Percentiles rank a stretch among this genome's conserved stretches.
phyloP scores from a whole-genome alignment of 2,888 invertebrate species.

The Lasioglossum pauxillum region DNA sequence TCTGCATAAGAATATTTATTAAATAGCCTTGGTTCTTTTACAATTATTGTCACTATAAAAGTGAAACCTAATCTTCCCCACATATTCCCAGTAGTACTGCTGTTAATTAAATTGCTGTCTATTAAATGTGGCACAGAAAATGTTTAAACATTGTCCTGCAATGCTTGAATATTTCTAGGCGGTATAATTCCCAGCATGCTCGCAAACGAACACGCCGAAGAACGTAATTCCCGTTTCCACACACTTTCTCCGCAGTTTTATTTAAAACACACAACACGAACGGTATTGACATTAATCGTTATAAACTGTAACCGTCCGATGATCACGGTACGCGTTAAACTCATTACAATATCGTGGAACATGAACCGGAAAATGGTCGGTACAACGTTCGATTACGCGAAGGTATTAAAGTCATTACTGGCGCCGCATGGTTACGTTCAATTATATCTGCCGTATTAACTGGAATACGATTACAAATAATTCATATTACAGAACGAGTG shows the following conservation, averaged over 20 bases:
- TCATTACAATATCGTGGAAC: constrained; percentile 24
- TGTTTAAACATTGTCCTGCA: neutral
- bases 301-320: constrained; percentile 12
- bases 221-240: neutral
- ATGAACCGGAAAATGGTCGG: constrained; percentile 36
- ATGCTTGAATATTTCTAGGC: neutral
- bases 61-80: no score
- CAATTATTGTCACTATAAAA: neutral
- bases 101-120: no score
- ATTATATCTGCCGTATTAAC: constrained; percentile 44
- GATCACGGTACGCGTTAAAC: constrained; percentile 24
- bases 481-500: constrained; percentile 29
- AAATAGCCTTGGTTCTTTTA: neutral
- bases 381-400: constrained; percentile 22
- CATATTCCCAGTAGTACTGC: no score
- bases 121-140: neutral
- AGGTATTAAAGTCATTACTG: constrained; percentile 47
- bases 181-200: neutral
- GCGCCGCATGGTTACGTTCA: constrained; percentile 42
- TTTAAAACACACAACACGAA: neutral
- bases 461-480: constrained; percentile 47
- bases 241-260: neutral
- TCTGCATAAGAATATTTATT: neutral
- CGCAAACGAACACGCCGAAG: neutral
- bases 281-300: constrained; percentile 1